Base-by-base conservation (phyloP, 2,888 invertebrate genomes). In the Sericinus montela region DNA sequence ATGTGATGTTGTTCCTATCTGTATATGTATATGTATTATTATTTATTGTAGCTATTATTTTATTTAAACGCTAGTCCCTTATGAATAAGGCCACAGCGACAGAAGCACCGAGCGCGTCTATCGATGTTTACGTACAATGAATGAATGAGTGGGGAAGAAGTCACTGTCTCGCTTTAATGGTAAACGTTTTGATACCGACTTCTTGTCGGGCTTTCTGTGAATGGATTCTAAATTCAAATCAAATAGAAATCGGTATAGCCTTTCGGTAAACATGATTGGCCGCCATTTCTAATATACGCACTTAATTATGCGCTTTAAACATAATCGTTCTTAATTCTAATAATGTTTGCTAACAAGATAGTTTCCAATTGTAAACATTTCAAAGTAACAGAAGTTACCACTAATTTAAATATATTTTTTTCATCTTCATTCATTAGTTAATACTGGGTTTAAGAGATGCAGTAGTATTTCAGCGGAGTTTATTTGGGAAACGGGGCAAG, bases 41-140 rank as follows among this genome's bases (percentile, higher is more conserved):
- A n/a, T n/a, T n/a, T n/a, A n/a, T n/a, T n/a, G n/a, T n/a, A n/a
- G n/a, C n/a, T n/a, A n/a, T n/a, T n/a, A n/a, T n/a, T n/a, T n/a
- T n/a, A n/a, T n/a, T n/a, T 3, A 30, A 11, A 25, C 25, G 25
- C 25, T 25, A 19, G 1, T 45, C 16, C 48, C 55, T 53, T 51
- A 35, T 58, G 34, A 53, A 35, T 53, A 53, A 42, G 11, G 49
- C 56, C 58, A 57, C 9, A 48, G 32, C 39, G 37, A 43, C 59
- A 55, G 59, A 55, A 58, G 59, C 62, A 54, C 52, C 50, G 42
- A 48, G 48, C 45, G 53, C 54, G 53, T 58, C 54, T 54, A 54
- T 54, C 51, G 49, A 52, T 55, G 55, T 58, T 53, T 57, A 57
- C 48, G 59, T 49, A 61, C 62, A 63, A 69, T 63, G 67, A 62